phyloP scores from a whole-genome alignment of 2,888 invertebrate genomes.

The Synergus umbraculus region DNA sequence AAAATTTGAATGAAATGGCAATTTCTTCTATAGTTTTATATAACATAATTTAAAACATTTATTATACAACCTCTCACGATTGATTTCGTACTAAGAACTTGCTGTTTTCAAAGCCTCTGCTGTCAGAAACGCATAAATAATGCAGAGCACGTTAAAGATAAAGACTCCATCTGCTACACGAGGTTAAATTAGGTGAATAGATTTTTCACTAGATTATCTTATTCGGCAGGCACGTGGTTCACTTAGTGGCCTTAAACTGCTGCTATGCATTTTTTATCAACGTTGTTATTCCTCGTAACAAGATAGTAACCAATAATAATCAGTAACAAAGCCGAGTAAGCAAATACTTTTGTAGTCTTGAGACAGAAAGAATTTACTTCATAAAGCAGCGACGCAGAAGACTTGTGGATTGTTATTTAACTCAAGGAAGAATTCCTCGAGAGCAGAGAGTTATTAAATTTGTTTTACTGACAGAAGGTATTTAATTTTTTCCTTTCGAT shows the following conservation, averaged over 20 bases:
- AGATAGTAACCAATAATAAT: not conserved
- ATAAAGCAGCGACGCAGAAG: not conserved
- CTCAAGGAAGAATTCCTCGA: not conserved
- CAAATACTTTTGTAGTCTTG: not conserved
- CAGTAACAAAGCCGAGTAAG: not conserved
- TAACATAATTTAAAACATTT: too few species aligned
- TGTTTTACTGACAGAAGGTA: constrained; percentile 38
- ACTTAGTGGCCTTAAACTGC: constrained; percentile 38
- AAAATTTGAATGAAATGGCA: too few species aligned
- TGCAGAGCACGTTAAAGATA: constrained; percentile 3
- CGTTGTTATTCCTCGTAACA: not conserved
- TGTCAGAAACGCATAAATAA: constrained; percentile 10
- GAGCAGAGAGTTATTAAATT: constrained; percentile 6
- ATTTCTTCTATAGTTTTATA: too few species aligned
- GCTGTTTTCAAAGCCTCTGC: not conserved
- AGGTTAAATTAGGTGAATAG: constrained; percentile 21
- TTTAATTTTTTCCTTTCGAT: constrained; percentile 7
- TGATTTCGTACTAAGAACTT: too few species aligned
- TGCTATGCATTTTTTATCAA: constrained; percentile 24
- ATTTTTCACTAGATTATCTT: constrained; percentile 14
- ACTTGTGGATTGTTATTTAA: not conserved
- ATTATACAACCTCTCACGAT: too few species aligned
- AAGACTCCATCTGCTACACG: not conserved
- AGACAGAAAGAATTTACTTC: not conserved
- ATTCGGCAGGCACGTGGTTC: constrained; percentile 6